phyloP scores from a whole-genome alignment of 2,888 invertebrate species.

The Scaptomyza caliginosa region DNA sequence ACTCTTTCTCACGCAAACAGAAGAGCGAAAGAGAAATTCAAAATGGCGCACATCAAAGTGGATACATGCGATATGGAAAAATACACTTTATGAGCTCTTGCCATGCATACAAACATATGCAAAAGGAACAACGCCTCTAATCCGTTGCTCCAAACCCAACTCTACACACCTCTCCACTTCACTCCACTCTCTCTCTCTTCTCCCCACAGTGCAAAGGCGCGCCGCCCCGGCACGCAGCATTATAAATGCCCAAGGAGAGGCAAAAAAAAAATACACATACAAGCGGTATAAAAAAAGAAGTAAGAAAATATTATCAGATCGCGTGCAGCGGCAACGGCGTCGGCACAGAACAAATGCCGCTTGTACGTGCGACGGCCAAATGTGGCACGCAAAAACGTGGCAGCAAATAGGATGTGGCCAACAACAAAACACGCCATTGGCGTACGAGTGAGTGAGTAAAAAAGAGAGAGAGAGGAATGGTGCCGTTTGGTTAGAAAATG shows the following conservation, averaged over 20 bases:
- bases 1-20: slow-evolving; percentile 37
- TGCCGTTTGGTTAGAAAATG: slow-evolving; percentile 55
- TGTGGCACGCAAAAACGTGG: slow-evolving; percentile 63
- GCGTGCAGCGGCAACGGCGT: slow-evolving; percentile 63
- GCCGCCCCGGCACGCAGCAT: slow-evolving; percentile 70
- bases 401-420: slow-evolving; percentile 21
- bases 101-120: slow-evolving; percentile 49
- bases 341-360: slow-evolving; percentile 67
- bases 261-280: slow-evolving; percentile 37
- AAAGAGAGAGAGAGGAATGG: slow-evolving; percentile 25
- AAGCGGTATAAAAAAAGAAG: no score
- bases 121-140: slow-evolving; percentile 51
- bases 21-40: slow-evolving; percentile 47
- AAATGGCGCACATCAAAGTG: slow-evolving; percentile 72
- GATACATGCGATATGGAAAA: slow-evolving; percentile 72
- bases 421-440: slow-evolving; percentile 67
- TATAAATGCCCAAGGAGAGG: slow-evolving; percentile 64
- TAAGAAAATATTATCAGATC: slow-evolving; percentile 72
- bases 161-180: not conserved
- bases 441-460: slow-evolving; percentile 17
- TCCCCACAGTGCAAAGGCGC: slow-evolving; percentile 26
- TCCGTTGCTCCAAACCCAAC: not conserved
- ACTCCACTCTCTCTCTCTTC: not conserved
- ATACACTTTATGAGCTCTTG: slow-evolving; percentile 57
- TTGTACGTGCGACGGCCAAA: slow-evolving; percentile 67